Base-by-base conservation (phyloP, 2,797 vertebrate genomes). In the Coregonus suidteri region DNA sequence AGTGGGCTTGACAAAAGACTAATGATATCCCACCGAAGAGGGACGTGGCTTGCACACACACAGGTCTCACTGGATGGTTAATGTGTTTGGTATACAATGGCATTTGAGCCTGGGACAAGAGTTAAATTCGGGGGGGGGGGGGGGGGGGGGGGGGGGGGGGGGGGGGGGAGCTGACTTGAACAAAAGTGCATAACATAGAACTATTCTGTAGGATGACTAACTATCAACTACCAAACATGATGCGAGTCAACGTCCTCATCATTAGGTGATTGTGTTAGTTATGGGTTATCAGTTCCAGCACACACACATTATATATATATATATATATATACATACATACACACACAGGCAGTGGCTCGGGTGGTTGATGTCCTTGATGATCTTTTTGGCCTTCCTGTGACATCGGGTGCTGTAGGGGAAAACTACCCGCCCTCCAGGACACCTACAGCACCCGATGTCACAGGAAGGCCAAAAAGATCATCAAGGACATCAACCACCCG, bases 1-100 rank as follows among this genome's bases (percentile, higher is more conserved):
- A 86, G 80, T 25, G 34, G 81, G 68, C 71, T 52, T 53, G 76
- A 90, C 87, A 88, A 90, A 91, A 83, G 76, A 51, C 77, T 87
- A 87, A 87, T 85, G 84, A 85, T 31, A 4, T 72, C 82, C 81
- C 73, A 79, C 65, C 81, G 75, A 86, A 81, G 67, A 70, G 75
- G 41, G 41, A 47, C 9, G 41, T 9, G 9, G 41, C 41, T 11
- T 9, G 2, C 41, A 5, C 75, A 65, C 65, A 80, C 78, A 83
- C 47, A 77, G 83, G 79, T 86, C 81, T 85, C 84, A 81, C 85
- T 80, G 74, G 75, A 79, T 75, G 71, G 76, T 78, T 87, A 81
- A 84, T 83, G 75, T 74, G 73, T 71, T 78, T 20, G 37, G 79
- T 73, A 79, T 79, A 74, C 9, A 77, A 14, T 35, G 6, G 30